These are phyloP conservation scores for Hyperoplus lanceolatus DNA, from an alignment of 2,797 vertebrate genomes.

Conservation along the genomic window DNA sequence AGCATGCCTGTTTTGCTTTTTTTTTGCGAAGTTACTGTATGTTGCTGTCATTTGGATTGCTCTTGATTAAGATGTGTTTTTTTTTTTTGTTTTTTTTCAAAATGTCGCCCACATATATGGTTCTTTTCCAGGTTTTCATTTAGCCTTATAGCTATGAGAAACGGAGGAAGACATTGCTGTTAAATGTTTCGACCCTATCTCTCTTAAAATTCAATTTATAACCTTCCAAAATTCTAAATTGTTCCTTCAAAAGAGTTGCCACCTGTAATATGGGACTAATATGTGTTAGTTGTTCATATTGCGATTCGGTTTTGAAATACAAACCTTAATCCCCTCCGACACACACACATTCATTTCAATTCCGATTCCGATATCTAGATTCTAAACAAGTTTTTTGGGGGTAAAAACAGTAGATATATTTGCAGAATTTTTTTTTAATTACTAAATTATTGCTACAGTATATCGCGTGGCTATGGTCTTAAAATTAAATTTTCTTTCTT, in stretches of 20 bases:
- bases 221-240: too few relatives aligned
- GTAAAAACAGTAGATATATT: too few relatives aligned
- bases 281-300: slow-evolving; percentile 18
- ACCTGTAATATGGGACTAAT: not conserved
- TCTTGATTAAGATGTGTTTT: slow-evolving; percentile 29
- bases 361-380: not conserved
- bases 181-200: slow-evolving; percentile 31
- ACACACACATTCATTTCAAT: not conserved
- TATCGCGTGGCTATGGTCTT: too few relatives aligned
- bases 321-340: slow-evolving; percentile 21
- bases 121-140: slow-evolving; percentile 50
- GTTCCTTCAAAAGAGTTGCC: not conserved
- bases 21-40: slow-evolving; percentile 82
- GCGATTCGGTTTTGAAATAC: slow-evolving; percentile 12
- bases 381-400: too few relatives aligned
- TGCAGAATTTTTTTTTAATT: too few relatives aligned
- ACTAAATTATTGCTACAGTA: too few relatives aligned
- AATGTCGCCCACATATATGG: slow-evolving; percentile 59
- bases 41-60: slow-evolving; percentile 63
- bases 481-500: too few relatives aligned
- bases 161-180: slow-evolving; percentile 43
- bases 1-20: slow-evolving; percentile 85
- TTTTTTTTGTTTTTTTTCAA: slow-evolving; percentile 20
- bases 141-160: slow-evolving; percentile 38
- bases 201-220: not conserved